Evolutionary conservation across 1,140 invertebrate species (phyloP).

Genomic region (Oreohelix idahoensis): DNA sequence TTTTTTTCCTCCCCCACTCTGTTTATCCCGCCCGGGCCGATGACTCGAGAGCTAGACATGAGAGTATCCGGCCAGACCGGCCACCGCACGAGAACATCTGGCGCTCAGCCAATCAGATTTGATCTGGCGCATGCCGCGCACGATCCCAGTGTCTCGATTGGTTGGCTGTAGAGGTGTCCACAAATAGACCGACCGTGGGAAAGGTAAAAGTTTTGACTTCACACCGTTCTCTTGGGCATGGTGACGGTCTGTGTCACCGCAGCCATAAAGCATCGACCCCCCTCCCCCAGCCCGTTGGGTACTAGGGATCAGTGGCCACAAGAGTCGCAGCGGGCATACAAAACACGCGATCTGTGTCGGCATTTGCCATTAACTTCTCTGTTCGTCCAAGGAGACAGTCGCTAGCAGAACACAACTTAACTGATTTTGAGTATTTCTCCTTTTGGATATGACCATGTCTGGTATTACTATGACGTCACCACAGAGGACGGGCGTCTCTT

Average conservation of each 20-base stretch:
- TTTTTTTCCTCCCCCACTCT: conserved; percentile 33
- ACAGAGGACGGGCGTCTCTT: neutral
- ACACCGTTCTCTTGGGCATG: conserved; percentile 35
- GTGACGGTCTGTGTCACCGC: conserved; percentile 27
- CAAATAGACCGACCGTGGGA: conserved; percentile 49
- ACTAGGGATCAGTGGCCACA: neutral
- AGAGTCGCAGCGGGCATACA: neutral
- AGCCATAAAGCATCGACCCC: neutral
- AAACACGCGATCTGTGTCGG: neutral
- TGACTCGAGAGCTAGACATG: conserved; percentile 28
- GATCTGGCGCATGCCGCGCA: conserved; percentile 46
- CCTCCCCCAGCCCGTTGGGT: neutral
- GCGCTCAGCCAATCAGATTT: conserved; percentile 42
- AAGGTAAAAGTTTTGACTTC: conserved; percentile 52
- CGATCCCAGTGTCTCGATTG: conserved; percentile 40
- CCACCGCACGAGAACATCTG: conserved; percentile 37
- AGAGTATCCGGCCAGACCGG: conserved; percentile 42
- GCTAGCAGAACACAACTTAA: neutral
- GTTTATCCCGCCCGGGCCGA: conserved; percentile 26
- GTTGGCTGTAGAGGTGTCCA: conserved; percentile 32
- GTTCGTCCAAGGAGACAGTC: neutral
- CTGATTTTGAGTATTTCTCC: too few relatives aligned
- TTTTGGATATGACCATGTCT: neutral
- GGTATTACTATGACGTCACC: conserved; percentile 1
- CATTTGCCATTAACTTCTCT: neutral